These are phyloP conservation scores for Zosterops japonicus DNA, from an alignment of 2,113 vertebrate species.

Conservation along the genomic window DNA sequence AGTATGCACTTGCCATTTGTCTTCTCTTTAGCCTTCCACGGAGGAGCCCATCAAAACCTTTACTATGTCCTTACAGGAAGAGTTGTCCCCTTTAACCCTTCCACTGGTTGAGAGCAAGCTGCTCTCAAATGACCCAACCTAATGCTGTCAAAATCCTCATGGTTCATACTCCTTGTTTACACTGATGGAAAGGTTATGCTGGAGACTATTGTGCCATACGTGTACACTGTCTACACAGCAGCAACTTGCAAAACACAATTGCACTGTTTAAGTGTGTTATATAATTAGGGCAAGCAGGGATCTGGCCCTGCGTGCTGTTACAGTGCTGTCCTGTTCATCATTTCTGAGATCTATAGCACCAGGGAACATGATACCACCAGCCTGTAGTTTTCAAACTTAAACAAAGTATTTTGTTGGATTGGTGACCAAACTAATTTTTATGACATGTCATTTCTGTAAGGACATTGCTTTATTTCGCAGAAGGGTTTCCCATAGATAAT, in stretches of 20 bases:
- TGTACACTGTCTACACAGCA: neutral
- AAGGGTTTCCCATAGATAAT: constrained; percentile 75
- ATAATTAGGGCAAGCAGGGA: neutral
- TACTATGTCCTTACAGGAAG: neutral
- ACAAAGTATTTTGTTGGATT: constrained; percentile 65
- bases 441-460: constrained; percentile 74
- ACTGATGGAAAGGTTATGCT: neutral
- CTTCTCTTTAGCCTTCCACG: neutral
- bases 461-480: constrained; percentile 72
- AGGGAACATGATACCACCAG: constrained; percentile 16
- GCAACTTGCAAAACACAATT: neutral
- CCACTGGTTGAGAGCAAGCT: neutral
- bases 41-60: neutral
- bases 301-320: neutral
- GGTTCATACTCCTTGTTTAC: neutral
- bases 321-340: neutral
- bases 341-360: constrained; percentile 13
- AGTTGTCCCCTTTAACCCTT: neutral
- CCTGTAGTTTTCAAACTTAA: constrained; percentile 46
- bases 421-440: constrained; percentile 75
- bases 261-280: neutral
- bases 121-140: neutral
- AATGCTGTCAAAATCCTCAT: neutral
- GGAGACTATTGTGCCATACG: fast-evolving
- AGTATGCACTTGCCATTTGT: neutral